Percentiles rank a stretch among this genome's conserved stretches.
These are phyloP conservation scores for Tupaia chinensis DNA, from an alignment of 2,113 vertebrate genomes.

Conservation along the genomic window DNA sequence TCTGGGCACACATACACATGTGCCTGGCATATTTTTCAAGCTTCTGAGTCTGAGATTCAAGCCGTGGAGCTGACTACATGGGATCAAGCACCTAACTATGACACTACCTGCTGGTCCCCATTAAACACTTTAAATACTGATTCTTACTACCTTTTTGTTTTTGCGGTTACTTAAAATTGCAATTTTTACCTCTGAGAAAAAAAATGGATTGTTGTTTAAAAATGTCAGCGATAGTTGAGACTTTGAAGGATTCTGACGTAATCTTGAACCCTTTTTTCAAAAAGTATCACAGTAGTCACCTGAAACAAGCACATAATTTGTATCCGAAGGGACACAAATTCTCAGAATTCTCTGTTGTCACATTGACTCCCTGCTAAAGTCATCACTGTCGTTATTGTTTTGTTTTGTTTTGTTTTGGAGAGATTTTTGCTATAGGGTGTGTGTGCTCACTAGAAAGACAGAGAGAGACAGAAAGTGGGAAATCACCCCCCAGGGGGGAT, in stretches of 20 bases:
- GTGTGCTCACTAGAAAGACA: too few relatives aligned
- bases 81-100: too few relatives aligned
- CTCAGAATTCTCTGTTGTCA: background rate
- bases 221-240: background rate
- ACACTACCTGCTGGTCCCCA: background rate
- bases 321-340: background rate
- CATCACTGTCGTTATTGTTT: background rate
- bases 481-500: too few relatives aligned
- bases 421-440: too few relatives aligned
- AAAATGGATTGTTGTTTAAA: conserved; percentile 7
- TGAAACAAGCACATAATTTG: background rate
- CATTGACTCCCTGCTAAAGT: background rate
- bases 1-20: too few relatives aligned
- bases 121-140: background rate
- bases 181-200: conserved; percentile 30
- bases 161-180: background rate
- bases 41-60: too few relatives aligned
- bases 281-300: background rate
- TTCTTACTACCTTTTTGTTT: background rate
- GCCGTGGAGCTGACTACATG: too few relatives aligned
- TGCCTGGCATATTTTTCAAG: too few relatives aligned
- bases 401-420: too few relatives aligned
- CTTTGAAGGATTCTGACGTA: background rate
- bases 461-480: too few relatives aligned
- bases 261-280: background rate